These are phyloP conservation scores for Glaucidium brasilianum DNA, from an alignment of 2,113 vertebrate genomes.

Conservation along the genomic window DNA sequence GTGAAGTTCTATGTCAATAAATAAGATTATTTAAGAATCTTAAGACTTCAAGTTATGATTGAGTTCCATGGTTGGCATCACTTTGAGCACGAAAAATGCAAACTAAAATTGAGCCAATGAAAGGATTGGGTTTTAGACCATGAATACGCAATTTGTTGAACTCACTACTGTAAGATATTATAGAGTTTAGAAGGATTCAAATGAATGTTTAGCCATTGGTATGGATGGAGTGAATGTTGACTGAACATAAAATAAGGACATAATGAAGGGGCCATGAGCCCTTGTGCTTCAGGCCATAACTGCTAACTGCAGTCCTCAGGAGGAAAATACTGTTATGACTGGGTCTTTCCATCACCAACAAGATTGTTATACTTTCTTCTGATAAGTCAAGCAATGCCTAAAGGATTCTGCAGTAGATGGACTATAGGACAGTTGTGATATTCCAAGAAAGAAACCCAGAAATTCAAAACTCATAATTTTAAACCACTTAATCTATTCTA, in stretches of 20 bases:
- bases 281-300: not conserved
- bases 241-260: not conserved
- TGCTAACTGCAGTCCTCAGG: not conserved
- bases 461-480: slow-evolving; percentile 5
- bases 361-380: not conserved
- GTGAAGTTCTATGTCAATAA: not conserved
- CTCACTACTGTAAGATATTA: not conserved
- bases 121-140: not conserved
- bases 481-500: slow-evolving; percentile 3
- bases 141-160: not conserved
- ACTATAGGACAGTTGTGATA: not conserved
- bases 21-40: not conserved
- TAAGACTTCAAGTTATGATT: not conserved
- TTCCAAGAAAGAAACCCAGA: not conserved
- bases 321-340: not conserved
- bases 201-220: not conserved
- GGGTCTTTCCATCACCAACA: not conserved
- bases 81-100: not conserved
- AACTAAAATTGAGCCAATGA: not conserved
- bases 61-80: not conserved
- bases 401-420: not conserved
- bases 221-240: not conserved
- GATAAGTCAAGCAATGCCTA: not conserved
- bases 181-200: not conserved
- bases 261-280: not conserved